A percentile compares a stretch with the other conserved stretches of the same genome.
Evolutionary conservation across 2,113 vertebrate genomes (phyloP).

Genomic region (Xenus cinereus): DNA sequence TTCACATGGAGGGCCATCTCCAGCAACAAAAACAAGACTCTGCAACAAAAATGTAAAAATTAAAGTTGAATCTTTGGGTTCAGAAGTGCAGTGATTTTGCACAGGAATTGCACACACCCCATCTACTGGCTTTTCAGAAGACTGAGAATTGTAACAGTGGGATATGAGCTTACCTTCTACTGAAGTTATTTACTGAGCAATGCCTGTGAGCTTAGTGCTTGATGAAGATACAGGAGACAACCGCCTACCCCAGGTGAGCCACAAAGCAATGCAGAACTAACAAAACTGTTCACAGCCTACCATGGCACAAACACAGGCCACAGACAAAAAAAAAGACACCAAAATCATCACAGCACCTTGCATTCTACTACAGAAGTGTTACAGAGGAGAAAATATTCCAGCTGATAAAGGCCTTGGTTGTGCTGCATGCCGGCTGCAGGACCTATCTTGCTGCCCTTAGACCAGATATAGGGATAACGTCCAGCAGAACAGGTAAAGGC

Average conservation of each 20-base stretch:
- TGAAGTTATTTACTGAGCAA: background rate
- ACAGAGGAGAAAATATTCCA: background rate
- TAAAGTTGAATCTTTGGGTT: background rate
- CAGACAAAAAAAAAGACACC: background rate
- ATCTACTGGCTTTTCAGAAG: conserved; percentile 55
- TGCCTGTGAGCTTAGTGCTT: background rate
- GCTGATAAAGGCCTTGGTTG: background rate
- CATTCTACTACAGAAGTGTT: background rate
- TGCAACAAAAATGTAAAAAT: background rate
- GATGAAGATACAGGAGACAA: background rate
- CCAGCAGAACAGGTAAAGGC: background rate
- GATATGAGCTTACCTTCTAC: background rate
- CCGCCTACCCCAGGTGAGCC: background rate
- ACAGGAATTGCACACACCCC: conserved; percentile 43
- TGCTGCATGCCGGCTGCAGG: background rate
- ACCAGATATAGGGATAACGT: background rate
- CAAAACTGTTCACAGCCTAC: background rate
- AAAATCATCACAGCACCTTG: background rate
- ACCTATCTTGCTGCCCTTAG: background rate
- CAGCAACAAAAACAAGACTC: background rate
- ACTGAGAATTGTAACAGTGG: background rate
- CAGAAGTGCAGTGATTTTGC: background rate
- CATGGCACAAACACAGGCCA: background rate
- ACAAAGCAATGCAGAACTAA: background rate
- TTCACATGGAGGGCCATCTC: background rate